These are phyloP conservation scores for Macrophya alboannulata DNA, from an alignment of 2,888 invertebrate genomes.

Conservation along the genomic window DNA sequence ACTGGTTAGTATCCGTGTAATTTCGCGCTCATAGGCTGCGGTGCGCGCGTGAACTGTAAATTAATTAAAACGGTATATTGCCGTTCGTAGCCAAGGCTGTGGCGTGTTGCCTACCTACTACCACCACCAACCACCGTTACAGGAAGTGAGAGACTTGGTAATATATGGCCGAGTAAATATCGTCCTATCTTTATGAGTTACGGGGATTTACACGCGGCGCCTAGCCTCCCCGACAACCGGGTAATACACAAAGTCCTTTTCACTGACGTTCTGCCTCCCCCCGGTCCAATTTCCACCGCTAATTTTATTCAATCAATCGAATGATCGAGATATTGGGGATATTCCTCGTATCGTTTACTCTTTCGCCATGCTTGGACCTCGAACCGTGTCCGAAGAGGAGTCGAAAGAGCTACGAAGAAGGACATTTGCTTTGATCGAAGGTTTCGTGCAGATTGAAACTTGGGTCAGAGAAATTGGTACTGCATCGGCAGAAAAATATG, in stretches of 20 bases:
- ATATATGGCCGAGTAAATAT: constrained; percentile 54
- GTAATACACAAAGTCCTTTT: constrained; percentile 40
- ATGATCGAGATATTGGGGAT: background rate
- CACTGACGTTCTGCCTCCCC: constrained; percentile 33
- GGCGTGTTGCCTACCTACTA: constrained; percentile 38
- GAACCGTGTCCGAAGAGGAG: background rate
- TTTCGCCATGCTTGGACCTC: background rate
- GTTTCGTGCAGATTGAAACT: background rate
- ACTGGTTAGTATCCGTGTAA: constrained; percentile 50
- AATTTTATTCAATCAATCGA: background rate
- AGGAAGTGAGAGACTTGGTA: constrained; percentile 50
- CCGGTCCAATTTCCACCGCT: background rate
- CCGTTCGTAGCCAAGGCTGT: constrained; percentile 23
- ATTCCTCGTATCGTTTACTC: background rate
- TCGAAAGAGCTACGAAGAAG: background rate
- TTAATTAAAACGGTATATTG: constrained; percentile 55
- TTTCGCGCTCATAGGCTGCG: constrained; percentile 49
- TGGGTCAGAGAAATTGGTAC: background rate
- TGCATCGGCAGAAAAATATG: background rate
- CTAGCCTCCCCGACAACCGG: background rate
- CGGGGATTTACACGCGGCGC: constrained; percentile 47
- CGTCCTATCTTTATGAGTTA: constrained; percentile 53
- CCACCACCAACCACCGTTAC: background rate
- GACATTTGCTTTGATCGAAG: background rate
- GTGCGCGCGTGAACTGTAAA: constrained; percentile 50